Evolutionary conservation across 2,888 invertebrate genomes (phyloP), one percentile per base, ranked within the genome.

Genomic region (Melieria crassipennis): DNA sequence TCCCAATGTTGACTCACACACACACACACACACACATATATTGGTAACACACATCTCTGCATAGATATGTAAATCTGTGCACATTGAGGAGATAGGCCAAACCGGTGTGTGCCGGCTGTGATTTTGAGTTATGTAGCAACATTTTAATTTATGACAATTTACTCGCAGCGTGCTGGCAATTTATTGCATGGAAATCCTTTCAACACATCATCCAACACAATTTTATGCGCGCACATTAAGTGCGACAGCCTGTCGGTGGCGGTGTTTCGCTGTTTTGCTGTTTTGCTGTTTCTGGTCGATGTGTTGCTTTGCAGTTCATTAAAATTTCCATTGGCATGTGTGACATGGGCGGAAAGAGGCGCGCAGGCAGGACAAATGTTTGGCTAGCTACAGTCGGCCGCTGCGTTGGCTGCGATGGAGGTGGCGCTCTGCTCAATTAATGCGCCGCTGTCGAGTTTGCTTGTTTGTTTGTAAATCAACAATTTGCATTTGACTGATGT

Each of bases 91-190:
- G 30, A 30, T 30, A 30, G 30, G 30, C 30, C 13, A 52, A 6
- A 7, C 13, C 11, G 5, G 52, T 61, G n/a, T 4, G 52, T n/a
- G 47, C 13, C 47, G 73, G 77, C 74, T 75, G 78, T 73, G 71
- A 78, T 78, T 80, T 78, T 79, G 81, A 76, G 78, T 69, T 55
- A 69, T 72, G 79, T 81, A 79, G 79, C 73, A 73, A 64, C 70
- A 69, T 78, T 79, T 79, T 79, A 79, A 81, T 82, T 79, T 79
- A 64, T 75, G 76, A 76, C 75, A 75, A 77, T 77, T 76, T 76
- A 52, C 52, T 52, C 52, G 13, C 11, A 52, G 52, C 10, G 11
- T 52, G 52, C 72, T 61, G 72, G 65, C 62, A 76, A 79, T 76
- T 76, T 73, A 70, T 65, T 68, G 56, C 52, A 56, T 71, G 73